Evolutionary conservation across 2,888 invertebrate species (phyloP), one percentile per base, ranked within the genome.

Genomic region (Lithodes maja): DNA sequence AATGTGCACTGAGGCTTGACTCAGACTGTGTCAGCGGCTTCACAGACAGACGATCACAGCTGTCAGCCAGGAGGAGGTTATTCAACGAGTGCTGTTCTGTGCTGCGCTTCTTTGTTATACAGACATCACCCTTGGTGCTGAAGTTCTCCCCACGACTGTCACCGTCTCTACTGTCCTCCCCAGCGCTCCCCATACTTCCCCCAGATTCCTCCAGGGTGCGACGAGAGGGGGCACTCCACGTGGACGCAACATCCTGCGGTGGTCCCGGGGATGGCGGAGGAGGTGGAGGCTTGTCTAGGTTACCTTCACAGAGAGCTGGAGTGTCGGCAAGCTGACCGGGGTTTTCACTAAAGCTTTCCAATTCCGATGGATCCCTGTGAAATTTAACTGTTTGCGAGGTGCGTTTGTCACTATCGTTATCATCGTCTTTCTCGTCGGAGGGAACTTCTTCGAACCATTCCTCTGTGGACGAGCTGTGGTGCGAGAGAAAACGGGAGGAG

Each of bases 371-470:
- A n/a, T 12, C 12, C 15, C 71, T n/a, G 17, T 12, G 12, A n/a
- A n/a, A 71, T n/a, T 71, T 3, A 71, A 5, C 17, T 5, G 12
- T 2, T n/a, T 71, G 15, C 53, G n/a, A 52, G 49, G 74, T 54
- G 15, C 33, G 17, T 33, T 83, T 61, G 17, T 83, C 82, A 75
- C n/a, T 69, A 55, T 17, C 3, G 52, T 75, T 50, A 74, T n/a
- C 1, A 78, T 68, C 77, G 49, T 83, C 55, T 9, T 83, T 69
- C n/a, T 68, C 2, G 50, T 15, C 78, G 7, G 17, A 68, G 68
- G 85, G 87, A 61, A 91, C 87, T 80, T 91, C 91, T 68, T 91
- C 91, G 84, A 91, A 91, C 91, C 91, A 91, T 79, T 91, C 91
- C 80, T 91, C 91, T 71, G 86, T 86, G 33, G 91, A 91, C 33